phyloP scores from a whole-genome alignment of 1,140 invertebrate genomes.

The Geopemphigus sp. region DNA sequence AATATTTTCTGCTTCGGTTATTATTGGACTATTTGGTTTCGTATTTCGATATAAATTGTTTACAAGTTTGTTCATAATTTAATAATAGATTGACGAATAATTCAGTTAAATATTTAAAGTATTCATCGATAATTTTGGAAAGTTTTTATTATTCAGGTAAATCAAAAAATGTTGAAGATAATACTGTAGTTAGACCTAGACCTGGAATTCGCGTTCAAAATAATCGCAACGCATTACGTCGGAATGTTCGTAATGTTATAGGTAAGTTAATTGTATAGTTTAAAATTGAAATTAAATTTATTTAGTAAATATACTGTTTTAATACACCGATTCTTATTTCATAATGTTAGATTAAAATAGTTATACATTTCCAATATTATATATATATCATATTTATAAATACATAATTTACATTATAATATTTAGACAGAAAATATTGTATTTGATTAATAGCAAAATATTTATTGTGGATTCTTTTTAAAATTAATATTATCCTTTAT shows the following conservation, averaged over 20 bases:
- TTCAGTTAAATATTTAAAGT: not conserved
- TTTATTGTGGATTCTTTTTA: too few species aligned
- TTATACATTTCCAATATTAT: too few species aligned
- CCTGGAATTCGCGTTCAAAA: not conserved
- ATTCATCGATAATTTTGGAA: not conserved
- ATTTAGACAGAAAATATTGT: too few species aligned
- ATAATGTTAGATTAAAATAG: too few species aligned
- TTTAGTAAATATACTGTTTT: too few species aligned
- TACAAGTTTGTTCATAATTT: not conserved
- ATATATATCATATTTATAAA: too few species aligned
- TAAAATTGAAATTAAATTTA: too few species aligned
- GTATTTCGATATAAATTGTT: conserved; percentile 48
- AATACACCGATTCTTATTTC: too few species aligned
- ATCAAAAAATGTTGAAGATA: not conserved
- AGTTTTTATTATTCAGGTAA: not conserved
- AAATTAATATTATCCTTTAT: not conserved
- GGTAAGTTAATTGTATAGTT: not conserved
- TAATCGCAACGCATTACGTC: conserved; percentile 9
- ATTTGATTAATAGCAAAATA: too few species aligned
- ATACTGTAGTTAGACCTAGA: not conserved
- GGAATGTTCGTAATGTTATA: conserved; percentile 12
- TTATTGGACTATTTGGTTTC: conserved; percentile 51
- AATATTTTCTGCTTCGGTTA: conserved; percentile 50
- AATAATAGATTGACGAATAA: not conserved
- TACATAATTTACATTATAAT: too few species aligned